A percentile compares a stretch with the other conserved stretches of the same genome.
Conservation (phyloP, 2,797 vertebrate genomes). For the Intellagama lesueurii region DNA sequence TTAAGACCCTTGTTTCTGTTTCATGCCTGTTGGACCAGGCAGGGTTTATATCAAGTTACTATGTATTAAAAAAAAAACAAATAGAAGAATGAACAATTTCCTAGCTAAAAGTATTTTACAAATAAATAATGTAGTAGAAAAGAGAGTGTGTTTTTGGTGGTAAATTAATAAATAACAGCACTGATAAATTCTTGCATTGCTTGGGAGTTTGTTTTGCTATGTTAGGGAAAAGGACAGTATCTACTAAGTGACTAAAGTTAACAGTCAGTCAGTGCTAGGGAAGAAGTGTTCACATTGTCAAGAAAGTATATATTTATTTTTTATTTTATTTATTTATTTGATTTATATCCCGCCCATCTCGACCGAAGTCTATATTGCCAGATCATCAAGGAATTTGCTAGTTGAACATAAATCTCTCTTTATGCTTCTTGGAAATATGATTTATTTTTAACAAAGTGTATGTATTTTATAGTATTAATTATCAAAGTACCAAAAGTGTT, state of each 20-base stretch:
- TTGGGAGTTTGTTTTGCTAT: background rate
- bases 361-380: too few relatives aligned
- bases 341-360: too few relatives aligned
- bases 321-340: too few relatives aligned
- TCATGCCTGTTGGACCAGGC: too few relatives aligned
- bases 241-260: background rate
- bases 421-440: too few relatives aligned
- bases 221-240: background rate
- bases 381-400: too few relatives aligned
- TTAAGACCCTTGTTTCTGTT: too few relatives aligned
- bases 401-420: too few relatives aligned
- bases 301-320: background rate
- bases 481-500: too few relatives aligned
- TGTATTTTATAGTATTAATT: too few relatives aligned
- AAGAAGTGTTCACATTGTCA: background rate
- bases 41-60: background rate
- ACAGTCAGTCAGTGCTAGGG: background rate
- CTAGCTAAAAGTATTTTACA: background rate
- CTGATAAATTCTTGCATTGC: background rate
- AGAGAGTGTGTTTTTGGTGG: background rate
- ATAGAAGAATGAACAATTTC: background rate
- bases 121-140: background rate
- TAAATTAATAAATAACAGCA: constrained; percentile 7
- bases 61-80: background rate
- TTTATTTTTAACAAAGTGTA: too few relatives aligned